A percentile compares a stretch with the other conserved stretches of the same genome.
These are phyloP conservation scores for Ferrisia virgata DNA, from an alignment of 2,888 invertebrate species.

Conservation along the genomic window DNA sequence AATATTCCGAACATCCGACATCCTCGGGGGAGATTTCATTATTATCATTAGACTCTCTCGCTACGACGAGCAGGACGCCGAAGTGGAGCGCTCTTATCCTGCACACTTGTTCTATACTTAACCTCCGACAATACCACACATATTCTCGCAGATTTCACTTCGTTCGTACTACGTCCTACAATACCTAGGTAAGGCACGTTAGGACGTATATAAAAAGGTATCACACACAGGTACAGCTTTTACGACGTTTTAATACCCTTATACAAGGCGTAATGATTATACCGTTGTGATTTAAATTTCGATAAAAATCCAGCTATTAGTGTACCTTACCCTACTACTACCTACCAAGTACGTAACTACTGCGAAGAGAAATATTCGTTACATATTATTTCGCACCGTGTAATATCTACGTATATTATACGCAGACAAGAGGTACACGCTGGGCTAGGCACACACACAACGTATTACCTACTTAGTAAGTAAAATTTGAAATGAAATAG, in stretches of 20 bases:
- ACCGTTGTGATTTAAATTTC: background rate
- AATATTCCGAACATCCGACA: slow-evolving; percentile 32
- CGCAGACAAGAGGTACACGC: too few relatives aligned
- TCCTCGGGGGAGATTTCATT: slow-evolving; percentile 35
- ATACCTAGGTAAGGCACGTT: too few relatives aligned
- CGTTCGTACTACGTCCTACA: too few relatives aligned
- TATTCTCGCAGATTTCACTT: background rate
- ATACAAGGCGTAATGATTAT: background rate
- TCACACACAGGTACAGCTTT: background rate
- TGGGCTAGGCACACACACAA: too few relatives aligned
- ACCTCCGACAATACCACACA: background rate
- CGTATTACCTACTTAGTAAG: too few relatives aligned
- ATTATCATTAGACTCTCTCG: slow-evolving; percentile 14
- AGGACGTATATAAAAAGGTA: background rate
- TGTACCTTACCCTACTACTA: too few relatives aligned
- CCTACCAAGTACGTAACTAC: background rate
- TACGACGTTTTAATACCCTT: background rate
- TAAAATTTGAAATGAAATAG: background rate
- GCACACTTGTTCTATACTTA: background rate
- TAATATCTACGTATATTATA: too few relatives aligned
- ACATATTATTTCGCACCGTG: background rate
- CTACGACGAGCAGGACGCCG: background rate
- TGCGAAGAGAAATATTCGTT: background rate
- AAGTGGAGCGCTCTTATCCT: background rate
- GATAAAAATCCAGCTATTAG: background rate